Evolutionary conservation across 2,797 vertebrate genomes (phyloP).

Genomic region (Serranus cabrilla): DNA sequence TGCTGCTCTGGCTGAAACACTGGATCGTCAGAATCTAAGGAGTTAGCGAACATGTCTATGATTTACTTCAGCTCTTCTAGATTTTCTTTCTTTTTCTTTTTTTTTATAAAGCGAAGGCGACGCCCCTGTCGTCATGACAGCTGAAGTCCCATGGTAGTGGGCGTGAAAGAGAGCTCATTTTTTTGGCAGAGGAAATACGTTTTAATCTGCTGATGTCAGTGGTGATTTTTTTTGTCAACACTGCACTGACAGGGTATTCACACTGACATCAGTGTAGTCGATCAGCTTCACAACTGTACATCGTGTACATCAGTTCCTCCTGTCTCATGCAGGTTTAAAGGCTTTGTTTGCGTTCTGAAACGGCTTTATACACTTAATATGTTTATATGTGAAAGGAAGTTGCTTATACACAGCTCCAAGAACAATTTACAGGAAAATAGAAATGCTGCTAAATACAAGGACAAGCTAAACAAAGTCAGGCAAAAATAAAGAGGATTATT

Average conservation of each 20-base stretch:
- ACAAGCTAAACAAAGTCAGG: neutral
- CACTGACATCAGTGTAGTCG: constrained; percentile 15
- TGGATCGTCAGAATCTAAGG: neutral
- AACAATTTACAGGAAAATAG: neutral
- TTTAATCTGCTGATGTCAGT: constrained; percentile 64
- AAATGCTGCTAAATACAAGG: neutral
- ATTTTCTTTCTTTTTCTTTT: constrained; percentile 6
- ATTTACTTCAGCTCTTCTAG: constrained; percentile 15
- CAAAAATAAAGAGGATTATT: neutral
- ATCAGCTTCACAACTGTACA: neutral
- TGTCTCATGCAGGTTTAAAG: neutral
- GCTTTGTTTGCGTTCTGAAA: neutral
- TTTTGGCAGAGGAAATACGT: constrained; percentile 60
- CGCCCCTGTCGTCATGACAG: constrained; percentile 58
- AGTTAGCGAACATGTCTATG: neutral
- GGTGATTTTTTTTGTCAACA: constrained; percentile 37
- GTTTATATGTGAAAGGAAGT: no score
- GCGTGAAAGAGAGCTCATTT: constrained; percentile 47
- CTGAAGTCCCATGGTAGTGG: constrained; percentile 66
- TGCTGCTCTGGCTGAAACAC: neutral
- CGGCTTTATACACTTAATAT: no score
- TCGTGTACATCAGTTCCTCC: no score
- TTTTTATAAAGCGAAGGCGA: no score
- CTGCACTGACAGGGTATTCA: constrained; percentile 39
- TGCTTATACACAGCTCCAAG: neutral